A percentile compares a stretch with the other conserved stretches of the same genome.
These are phyloP conservation scores for Shinisaurus crocodilurus DNA, from an alignment of 2,113 vertebrate genomes.

Conservation along the genomic window DNA sequence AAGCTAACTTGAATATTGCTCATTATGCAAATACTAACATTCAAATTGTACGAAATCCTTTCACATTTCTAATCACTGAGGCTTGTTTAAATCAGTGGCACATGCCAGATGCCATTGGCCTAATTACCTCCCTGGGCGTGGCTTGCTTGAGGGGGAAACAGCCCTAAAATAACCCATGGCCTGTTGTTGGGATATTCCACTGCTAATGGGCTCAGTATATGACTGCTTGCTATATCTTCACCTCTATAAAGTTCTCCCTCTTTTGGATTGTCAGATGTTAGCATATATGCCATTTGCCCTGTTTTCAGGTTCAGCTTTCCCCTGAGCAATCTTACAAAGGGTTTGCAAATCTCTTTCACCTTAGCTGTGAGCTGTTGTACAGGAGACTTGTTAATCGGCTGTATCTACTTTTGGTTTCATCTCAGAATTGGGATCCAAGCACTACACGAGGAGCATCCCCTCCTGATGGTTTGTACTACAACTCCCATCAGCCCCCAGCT, in stretches of 20 bases:
- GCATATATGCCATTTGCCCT: neutral
- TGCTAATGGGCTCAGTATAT: neutral
- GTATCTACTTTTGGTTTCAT: no score
- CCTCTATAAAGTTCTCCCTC: neutral
- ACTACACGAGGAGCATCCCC: no score
- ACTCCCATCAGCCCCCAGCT: neutral
- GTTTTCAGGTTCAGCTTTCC: neutral
- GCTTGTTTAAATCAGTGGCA: no score
- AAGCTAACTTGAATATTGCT: neutral
- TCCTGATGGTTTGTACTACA: neutral
- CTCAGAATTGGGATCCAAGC: no score
- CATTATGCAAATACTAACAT: neutral
- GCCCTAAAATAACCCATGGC: no score
- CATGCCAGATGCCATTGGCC: no score
- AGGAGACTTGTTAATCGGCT: no score
- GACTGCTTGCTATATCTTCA: no score
- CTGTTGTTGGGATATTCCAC: neutral
- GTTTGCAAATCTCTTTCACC: neutral
- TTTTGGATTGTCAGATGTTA: neutral
- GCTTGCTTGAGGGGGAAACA: no score
- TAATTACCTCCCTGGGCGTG: no score
- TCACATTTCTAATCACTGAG: no score
- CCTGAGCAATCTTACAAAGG: neutral
- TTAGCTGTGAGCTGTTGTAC: neutral
- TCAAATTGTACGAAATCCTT: neutral